Evolutionary conservation across 2,888 invertebrate genomes (phyloP).

Genomic region (Ditula angustiorana): DNA sequence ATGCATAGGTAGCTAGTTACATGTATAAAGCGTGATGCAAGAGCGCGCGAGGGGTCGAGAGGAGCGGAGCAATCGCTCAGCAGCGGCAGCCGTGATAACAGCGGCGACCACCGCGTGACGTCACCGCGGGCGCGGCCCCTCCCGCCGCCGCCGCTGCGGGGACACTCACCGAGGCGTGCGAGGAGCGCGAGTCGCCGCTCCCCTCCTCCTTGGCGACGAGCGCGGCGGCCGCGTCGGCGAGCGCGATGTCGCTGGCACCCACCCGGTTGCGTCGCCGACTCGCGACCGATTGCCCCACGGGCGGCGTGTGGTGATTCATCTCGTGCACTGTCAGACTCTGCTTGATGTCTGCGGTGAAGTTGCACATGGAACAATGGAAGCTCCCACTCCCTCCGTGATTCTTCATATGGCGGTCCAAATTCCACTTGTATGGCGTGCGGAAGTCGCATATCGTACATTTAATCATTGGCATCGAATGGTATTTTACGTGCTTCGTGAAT

Average conservation of each 20-base stretch:
- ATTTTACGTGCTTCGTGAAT: constrained; percentile 96
- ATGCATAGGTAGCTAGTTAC: constrained; percentile 41
- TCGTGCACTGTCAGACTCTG: constrained; percentile 96
- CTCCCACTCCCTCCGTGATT: constrained; percentile 95
- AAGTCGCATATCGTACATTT: constrained; percentile 97
- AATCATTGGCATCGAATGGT: constrained; percentile 97
- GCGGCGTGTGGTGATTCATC: constrained; percentile 95
- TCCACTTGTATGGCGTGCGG: constrained; percentile 96
- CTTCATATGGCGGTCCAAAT: constrained; percentile 96
- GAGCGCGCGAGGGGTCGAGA: constrained; percentile 62
- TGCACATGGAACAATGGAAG: constrained; percentile 94
- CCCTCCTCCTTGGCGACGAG: constrained; percentile 77
- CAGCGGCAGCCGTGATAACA: constrained; percentile 56
- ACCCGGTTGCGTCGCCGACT: constrained; percentile 90
- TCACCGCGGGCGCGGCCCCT: constrained; percentile 69
- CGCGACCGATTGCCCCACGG: constrained; percentile 88
- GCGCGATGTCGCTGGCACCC: constrained; percentile 88
- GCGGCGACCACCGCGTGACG: constrained; percentile 70
- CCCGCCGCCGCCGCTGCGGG: constrained; percentile 51
- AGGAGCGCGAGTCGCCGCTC: constrained; percentile 80
- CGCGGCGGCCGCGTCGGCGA: constrained; percentile 59
- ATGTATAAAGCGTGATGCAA: constrained; percentile 59
- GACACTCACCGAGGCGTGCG: constrained; percentile 77
- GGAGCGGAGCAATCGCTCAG: constrained; percentile 48
- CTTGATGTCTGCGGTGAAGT: constrained; percentile 96